phyloP scores from a whole-genome alignment of 92 coral and sea anemone genomes.

The Chrysogorgia sp. region DNA sequence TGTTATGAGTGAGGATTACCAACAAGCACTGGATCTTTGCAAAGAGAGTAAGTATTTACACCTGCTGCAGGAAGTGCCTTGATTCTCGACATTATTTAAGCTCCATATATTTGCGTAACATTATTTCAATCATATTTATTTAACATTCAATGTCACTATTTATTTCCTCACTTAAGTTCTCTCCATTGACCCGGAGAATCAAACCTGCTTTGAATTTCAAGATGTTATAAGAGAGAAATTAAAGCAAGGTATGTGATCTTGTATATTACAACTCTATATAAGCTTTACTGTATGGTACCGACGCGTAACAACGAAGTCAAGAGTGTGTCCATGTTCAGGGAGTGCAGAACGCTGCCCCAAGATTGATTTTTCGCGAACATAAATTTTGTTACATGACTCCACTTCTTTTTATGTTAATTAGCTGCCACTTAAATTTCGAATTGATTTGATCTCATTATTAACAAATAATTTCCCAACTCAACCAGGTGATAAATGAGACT shows the following conservation, averaged over 20 bases:
- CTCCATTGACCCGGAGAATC: conserved; percentile 28
- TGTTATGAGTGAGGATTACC: conserved; percentile 32
- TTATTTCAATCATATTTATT: background rate
- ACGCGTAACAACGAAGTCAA: too few species aligned
- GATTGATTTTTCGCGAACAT: too few species aligned
- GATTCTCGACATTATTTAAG: background rate
- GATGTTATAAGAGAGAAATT: conserved; percentile 9
- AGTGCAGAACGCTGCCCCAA: too few species aligned
- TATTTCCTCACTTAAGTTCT: conserved; percentile 3
- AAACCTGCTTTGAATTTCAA: conserved; percentile 32
- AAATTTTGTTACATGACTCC: too few species aligned
- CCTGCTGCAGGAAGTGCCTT: background rate
- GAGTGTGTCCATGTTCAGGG: too few species aligned
- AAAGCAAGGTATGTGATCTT: conserved; percentile 4
- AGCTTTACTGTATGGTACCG: background rate
- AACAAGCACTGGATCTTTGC: conserved; percentile 23
- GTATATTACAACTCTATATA: background rate
- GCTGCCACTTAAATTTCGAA: too few species aligned
- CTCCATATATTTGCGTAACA: background rate
- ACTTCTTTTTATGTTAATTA: too few species aligned
- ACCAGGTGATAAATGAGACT: too few species aligned
- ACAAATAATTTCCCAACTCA: too few species aligned
- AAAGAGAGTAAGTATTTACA: conserved; percentile 4
- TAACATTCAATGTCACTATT: background rate
- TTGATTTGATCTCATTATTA: too few species aligned